Percentiles rank a stretch among this genome's conserved stretches.
phyloP scores from a whole-genome alignment of 2,888 invertebrate species.

The Machimus atricapillus region DNA sequence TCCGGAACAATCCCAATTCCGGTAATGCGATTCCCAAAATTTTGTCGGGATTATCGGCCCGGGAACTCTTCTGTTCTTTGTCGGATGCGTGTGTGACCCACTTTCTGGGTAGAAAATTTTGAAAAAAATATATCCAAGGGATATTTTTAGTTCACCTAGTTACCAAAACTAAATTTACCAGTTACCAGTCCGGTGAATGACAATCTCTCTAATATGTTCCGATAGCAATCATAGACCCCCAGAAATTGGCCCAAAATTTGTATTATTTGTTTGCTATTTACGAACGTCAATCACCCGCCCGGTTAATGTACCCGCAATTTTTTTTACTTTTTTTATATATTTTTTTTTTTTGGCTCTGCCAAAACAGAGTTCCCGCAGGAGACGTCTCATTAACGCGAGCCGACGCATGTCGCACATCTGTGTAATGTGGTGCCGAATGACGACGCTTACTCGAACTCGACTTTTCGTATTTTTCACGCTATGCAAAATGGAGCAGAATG shows the following conservation, averaged over 20 bases:
- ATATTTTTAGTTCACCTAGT: conserved; percentile 31
- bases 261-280: conserved; percentile 10
- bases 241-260: conserved; percentile 33
- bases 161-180: conserved; percentile 9
- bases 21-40: background rate
- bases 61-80: background rate
- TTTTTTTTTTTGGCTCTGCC: background rate
- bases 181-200: background rate
- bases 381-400: conserved; percentile 16
- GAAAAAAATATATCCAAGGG: background rate
- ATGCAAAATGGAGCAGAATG: conserved; percentile 43
- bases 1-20: background rate
- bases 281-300: background rate
- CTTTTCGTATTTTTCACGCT: conserved; percentile 19
- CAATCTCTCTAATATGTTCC: background rate
- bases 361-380: conserved; percentile 17
- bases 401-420: conserved; percentile 22
- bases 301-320: conserved; percentile 13
- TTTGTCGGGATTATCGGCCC: background rate
- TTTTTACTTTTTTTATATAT: no score
- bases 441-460: background rate
- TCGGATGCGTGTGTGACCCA: background rate
- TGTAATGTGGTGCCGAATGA: background rate
- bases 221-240: background rate
- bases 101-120: background rate